Conservation (phyloP, 2,888 invertebrate genomes). For the Idaea aversata region DNA sequence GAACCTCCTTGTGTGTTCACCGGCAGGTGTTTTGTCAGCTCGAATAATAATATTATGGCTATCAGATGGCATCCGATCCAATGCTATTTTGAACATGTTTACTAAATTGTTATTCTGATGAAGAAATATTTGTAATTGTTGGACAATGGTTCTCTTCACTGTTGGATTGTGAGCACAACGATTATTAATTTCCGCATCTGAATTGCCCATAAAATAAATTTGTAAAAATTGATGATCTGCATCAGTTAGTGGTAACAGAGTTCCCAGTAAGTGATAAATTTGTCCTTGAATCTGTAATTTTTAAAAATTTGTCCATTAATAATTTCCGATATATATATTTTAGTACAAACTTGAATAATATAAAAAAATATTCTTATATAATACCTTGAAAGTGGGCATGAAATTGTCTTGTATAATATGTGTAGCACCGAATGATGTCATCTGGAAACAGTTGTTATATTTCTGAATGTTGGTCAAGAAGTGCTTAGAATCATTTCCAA, state of each 20-base stretch:
- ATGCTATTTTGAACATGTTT: constrained; percentile 28
- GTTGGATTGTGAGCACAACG: constrained; percentile 20
- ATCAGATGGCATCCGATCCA: constrained; percentile 39
- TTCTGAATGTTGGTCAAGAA: constrained; percentile 43
- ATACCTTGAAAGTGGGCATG: constrained; percentile 30
- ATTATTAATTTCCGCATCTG: constrained; percentile 33
- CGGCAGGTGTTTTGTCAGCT: constrained; percentile 32
- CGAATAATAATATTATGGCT: constrained; percentile 37
- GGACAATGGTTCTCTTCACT: constrained; percentile 34
- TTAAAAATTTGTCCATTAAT: neutral
- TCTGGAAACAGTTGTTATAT: constrained; percentile 45
- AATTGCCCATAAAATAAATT: constrained; percentile 38
- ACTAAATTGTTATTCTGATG: constrained; percentile 34
- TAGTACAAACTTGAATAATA: no score
- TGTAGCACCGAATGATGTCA: constrained; percentile 43
- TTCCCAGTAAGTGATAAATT: constrained; percentile 34
- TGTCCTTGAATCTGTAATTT: constrained; percentile 30
- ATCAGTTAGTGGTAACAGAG: constrained; percentile 32
- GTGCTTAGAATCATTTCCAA: constrained; percentile 37
- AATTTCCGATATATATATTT: constrained; percentile 34
- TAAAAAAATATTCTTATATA: constrained; percentile 8
- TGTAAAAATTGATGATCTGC: constrained; percentile 32
- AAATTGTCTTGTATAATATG: constrained; percentile 36
- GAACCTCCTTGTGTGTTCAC: constrained; percentile 32
- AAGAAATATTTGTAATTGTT: constrained; percentile 31